These are phyloP conservation scores for Spodoptera frugiperda DNA, from an alignment of 1,140 invertebrate genomes.

Conservation along the genomic window DNA sequence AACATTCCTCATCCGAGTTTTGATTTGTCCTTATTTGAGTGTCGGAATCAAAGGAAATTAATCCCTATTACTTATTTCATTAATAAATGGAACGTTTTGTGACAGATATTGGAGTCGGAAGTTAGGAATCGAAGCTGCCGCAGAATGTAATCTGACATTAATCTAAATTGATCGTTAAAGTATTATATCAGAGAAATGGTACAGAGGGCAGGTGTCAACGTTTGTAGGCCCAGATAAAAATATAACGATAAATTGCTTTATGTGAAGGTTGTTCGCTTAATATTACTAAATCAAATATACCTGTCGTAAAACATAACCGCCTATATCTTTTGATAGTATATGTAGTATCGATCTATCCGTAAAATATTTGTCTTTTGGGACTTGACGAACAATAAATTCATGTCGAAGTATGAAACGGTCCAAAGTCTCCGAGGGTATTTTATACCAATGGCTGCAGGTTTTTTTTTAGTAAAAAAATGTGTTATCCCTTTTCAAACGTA, in stretches of 20 bases:
- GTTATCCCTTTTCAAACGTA: too few species aligned
- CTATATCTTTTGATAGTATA: slow-evolving; percentile 4
- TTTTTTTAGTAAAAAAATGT: too few species aligned
- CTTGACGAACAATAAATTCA: background rate
- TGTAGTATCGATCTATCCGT: too few species aligned
- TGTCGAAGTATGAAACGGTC: too few species aligned
- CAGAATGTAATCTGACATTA: slow-evolving; percentile 34
- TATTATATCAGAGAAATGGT: slow-evolving; percentile 7
- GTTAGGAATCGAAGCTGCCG: background rate
- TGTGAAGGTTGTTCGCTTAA: slow-evolving; percentile 17
- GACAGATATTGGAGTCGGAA: background rate
- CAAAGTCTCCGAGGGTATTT: too few species aligned
- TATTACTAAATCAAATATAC: slow-evolving; percentile 21
- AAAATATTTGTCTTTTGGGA: background rate
- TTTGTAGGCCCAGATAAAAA: slow-evolving; percentile 15
- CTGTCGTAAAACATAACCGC: slow-evolving; percentile 15
- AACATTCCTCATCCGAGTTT: background rate
- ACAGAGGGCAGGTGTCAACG: slow-evolving; percentile 12
- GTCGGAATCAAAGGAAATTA: slow-evolving; percentile 8
- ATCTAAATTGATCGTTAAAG: slow-evolving; percentile 43
- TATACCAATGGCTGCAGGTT: too few species aligned
- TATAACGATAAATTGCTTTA: slow-evolving; percentile 18
- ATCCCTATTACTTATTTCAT: slow-evolving; percentile 3
- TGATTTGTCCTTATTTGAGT: background rate
- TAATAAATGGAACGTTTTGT: slow-evolving; percentile 21